Evolutionary conservation across 1,140 invertebrate species (phyloP).

Genomic region (Odontomachus brunneus): DNA sequence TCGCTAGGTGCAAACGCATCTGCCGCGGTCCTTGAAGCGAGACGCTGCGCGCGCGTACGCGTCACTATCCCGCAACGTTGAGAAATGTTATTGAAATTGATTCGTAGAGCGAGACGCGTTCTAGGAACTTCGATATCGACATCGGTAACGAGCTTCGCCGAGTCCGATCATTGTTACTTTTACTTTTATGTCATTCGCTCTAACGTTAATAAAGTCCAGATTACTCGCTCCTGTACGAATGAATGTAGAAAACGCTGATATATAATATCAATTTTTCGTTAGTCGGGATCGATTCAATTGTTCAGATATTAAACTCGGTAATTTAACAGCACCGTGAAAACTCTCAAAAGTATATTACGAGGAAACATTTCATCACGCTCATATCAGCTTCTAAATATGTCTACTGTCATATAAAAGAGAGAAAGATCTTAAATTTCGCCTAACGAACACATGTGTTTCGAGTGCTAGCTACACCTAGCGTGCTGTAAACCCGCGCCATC

Average conservation of each 20-base stretch:
- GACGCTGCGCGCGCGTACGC: constrained; percentile 54
- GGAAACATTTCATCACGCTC: not conserved
- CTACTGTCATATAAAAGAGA: not conserved
- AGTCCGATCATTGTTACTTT: constrained; percentile 9
- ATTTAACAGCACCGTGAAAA: not conserved
- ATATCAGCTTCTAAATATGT: not conserved
- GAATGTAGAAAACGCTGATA: not conserved
- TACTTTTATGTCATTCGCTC: not conserved
- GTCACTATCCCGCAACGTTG: constrained; percentile 49
- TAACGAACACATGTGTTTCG: not conserved
- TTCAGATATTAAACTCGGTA: not conserved
- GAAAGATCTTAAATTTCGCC: constrained; percentile 5
- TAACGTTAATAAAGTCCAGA: not conserved
- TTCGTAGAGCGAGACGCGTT: constrained; percentile 30
- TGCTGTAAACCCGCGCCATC: not conserved
- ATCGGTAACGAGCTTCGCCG: constrained; percentile 15
- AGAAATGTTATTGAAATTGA: constrained; percentile 58
- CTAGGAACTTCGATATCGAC: constrained; percentile 23
- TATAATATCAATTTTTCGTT: not conserved
- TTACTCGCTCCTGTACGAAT: not conserved
- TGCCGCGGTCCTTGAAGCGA: constrained; percentile 58
- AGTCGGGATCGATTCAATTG: not conserved
- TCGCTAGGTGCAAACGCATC: constrained; percentile 70
- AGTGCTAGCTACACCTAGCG: not conserved
- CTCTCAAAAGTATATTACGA: not conserved